These are phyloP conservation scores for Aproaerema taeniolella DNA, from an alignment of 2,888 invertebrate species.

Conservation along the genomic window DNA sequence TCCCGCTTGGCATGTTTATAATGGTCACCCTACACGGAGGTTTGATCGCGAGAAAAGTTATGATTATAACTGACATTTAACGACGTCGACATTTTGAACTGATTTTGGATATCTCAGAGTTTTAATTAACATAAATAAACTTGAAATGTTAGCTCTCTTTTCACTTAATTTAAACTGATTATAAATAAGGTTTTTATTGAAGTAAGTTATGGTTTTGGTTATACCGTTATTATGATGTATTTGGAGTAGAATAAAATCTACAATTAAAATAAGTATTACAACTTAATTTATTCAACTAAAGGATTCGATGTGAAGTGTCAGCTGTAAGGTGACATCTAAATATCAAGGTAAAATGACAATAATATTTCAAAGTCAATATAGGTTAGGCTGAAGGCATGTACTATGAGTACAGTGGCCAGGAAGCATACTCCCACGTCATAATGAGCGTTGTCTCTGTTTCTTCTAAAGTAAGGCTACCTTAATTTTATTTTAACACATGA, in stretches of 20 bases:
- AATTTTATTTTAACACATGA: too few relatives aligned
- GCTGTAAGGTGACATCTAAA: too few relatives aligned
- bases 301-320: too few relatives aligned
- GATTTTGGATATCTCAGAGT: constrained; percentile 10
- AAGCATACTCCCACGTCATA: too few relatives aligned
- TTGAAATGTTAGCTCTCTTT: constrained; percentile 7
- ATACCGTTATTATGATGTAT: neutral
- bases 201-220: neutral
- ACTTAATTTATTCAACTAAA: too few relatives aligned
- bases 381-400: too few relatives aligned
- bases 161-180: neutral
- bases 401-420: too few relatives aligned
- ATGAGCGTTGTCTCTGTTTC: too few relatives aligned
- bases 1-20: constrained; percentile 65
- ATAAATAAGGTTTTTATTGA: neutral
- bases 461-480: too few relatives aligned
- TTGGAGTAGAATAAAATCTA: neutral
- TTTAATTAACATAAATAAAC: constrained; percentile 15
- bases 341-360: too few relatives aligned
- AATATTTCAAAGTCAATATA: too few relatives aligned
- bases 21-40: constrained; percentile 66
- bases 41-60: constrained; percentile 48
- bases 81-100: constrained; percentile 8
- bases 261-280: too few relatives aligned
- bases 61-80: constrained; percentile 19